Percentiles rank a stretch among this genome's conserved stretches.
phyloP scores from a whole-genome alignment of 2,797 vertebrate genomes.

The Rousettus madagascariensis region DNA sequence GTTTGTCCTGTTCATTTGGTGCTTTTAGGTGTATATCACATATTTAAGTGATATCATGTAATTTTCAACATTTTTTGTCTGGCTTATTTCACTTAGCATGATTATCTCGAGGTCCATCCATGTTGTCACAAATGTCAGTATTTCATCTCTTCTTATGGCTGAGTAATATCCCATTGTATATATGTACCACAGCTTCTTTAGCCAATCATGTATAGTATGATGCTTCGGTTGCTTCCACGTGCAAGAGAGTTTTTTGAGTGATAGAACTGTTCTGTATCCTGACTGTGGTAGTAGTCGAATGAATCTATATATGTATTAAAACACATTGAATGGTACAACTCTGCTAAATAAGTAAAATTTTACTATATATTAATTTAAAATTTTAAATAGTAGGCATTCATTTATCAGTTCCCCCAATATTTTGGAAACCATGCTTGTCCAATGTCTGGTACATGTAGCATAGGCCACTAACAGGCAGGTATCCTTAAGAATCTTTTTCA shows the following conservation, averaged over 20 bases:
- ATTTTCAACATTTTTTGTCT: too few relatives aligned
- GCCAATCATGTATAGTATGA: too few relatives aligned
- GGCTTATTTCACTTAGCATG: too few relatives aligned
- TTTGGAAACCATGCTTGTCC: not conserved
- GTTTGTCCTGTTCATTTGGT: too few relatives aligned
- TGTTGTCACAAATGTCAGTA: too few relatives aligned
- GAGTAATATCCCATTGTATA: too few relatives aligned
- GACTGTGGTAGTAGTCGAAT: not conserved
- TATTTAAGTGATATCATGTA: too few relatives aligned
- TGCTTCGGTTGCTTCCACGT: too few relatives aligned
- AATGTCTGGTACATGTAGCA: not conserved
- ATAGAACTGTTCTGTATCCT: not conserved
- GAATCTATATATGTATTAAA: constrained; percentile 1
- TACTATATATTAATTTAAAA: not conserved
- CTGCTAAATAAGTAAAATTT: not conserved
- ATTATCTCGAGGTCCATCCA: too few relatives aligned
- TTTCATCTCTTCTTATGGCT: too few relatives aligned
- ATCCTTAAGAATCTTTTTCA: not conserved
- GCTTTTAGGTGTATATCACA: too few relatives aligned
- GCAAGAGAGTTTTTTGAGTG: not conserved
- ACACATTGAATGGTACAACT: not conserved
- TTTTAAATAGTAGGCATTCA: not conserved
- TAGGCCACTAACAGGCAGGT: not conserved
- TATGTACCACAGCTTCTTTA: too few relatives aligned
- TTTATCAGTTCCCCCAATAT: constrained; percentile 23